Conservation (phyloP, 2,888 invertebrate species). For the Andrena flavipes region DNA sequence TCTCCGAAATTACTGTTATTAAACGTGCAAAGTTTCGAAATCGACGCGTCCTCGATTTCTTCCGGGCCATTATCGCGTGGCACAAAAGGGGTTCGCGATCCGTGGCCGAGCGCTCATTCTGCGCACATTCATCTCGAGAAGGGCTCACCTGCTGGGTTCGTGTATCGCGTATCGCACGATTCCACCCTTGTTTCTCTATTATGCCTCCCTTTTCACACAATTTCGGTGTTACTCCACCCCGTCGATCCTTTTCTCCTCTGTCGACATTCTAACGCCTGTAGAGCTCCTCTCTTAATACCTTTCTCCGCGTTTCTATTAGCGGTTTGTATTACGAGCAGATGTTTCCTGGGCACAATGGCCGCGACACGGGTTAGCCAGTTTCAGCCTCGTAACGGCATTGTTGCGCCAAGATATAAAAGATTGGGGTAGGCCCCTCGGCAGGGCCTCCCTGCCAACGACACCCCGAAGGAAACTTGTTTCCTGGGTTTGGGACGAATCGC, state of each 20-base stretch:
- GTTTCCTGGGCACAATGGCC: conserved; percentile 78
- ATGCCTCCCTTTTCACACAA: conserved; percentile 64
- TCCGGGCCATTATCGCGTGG: not conserved
- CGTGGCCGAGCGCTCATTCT: not conserved
- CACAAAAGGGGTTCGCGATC: conserved; percentile 11
- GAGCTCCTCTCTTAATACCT: conserved; percentile 53
- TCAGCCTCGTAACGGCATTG: conserved; percentile 78
- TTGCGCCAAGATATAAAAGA: conserved; percentile 79
- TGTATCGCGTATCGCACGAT: conserved; percentile 60
- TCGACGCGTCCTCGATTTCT: conserved; percentile 1
- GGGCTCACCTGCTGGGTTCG: conserved; percentile 19
- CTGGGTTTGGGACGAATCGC: conserved; percentile 27
- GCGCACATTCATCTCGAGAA: not conserved
- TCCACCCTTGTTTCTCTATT: conserved; percentile 70
- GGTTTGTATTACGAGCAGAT: conserved; percentile 84
- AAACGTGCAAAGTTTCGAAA: not conserved
- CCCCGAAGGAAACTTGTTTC: conserved; percentile 53
- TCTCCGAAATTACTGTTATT: not conserved
- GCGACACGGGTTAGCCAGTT: conserved; percentile 78
- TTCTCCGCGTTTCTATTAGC: conserved; percentile 82
- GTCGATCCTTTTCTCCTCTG: conserved; percentile 33
- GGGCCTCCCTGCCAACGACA: conserved; percentile 48
- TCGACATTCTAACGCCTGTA: conserved; percentile 28
- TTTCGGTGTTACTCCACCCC: conserved; percentile 56
- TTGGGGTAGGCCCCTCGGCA: conserved; percentile 72